These are phyloP conservation scores for Sebastes diploproa DNA, from an alignment of 2,797 vertebrate genomes.

Conservation along the genomic window DNA sequence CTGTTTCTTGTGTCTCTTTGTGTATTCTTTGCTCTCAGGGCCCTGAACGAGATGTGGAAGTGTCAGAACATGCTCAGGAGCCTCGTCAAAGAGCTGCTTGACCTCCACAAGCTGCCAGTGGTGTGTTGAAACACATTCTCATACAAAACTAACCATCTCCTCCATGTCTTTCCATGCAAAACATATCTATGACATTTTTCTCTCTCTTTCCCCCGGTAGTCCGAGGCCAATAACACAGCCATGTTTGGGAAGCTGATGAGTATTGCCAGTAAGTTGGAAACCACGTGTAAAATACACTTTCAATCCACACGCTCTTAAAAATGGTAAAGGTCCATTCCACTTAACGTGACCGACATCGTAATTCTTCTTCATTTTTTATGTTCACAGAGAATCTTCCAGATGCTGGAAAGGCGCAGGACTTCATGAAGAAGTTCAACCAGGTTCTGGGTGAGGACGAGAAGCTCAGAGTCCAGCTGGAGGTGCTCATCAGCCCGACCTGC, in stretches of 20 bases:
- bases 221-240: slow-evolving; percentile 92
- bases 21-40: slow-evolving; percentile 80
- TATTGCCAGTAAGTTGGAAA: slow-evolving; percentile 92
- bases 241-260: slow-evolving; percentile 99
- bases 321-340: background rate
- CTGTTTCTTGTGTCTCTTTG: background rate
- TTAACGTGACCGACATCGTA: background rate
- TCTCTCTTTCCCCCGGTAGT: slow-evolving; percentile 77
- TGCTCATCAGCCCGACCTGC: slow-evolving; percentile 95
- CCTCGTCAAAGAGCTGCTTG: slow-evolving; percentile 94
- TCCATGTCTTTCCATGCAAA: background rate
- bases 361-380: slow-evolving; percentile 23
- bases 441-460: slow-evolving; percentile 98
- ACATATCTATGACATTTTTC: background rate
- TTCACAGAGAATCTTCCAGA: slow-evolving; percentile 94
- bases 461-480: slow-evolving; percentile 91
- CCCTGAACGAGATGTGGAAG: slow-evolving; percentile 99
- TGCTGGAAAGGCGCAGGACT: slow-evolving; percentile 98
- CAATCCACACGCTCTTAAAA: background rate
- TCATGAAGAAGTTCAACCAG: slow-evolving; percentile 99
- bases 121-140: slow-evolving; percentile 73
- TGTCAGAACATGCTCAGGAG: slow-evolving; percentile 99
- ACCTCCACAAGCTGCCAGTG: slow-evolving; percentile 95
- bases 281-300: background rate
- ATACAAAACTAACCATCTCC: background rate